Percentiles rank a stretch among this genome's conserved stretches.
Evolutionary conservation across 2,888 invertebrate species (phyloP).

Genomic region (Colletes collaris): DNA sequence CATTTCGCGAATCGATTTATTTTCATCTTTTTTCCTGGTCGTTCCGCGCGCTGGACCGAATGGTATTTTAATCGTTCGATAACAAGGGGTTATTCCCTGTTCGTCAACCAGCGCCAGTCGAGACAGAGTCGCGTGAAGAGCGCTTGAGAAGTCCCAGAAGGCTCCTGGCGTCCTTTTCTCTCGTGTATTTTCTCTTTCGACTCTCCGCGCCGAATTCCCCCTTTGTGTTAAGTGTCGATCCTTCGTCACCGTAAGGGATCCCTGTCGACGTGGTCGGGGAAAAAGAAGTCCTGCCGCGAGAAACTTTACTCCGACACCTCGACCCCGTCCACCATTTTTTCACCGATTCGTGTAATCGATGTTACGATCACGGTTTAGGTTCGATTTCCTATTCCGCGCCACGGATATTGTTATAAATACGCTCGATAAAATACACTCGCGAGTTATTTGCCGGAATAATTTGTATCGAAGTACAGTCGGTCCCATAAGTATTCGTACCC

Average conservation of each 20-base stretch:
- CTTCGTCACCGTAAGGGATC: constrained; percentile 35
- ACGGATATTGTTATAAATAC: too few relatives aligned
- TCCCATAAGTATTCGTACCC: too few relatives aligned
- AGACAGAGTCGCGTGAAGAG: constrained; percentile 58
- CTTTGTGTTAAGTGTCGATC: constrained; percentile 27
- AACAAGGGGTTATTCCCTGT: constrained; percentile 48
- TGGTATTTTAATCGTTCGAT: constrained; percentile 51
- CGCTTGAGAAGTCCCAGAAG: constrained; percentile 72
- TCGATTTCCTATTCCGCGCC: too few relatives aligned
- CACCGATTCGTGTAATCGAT: too few relatives aligned
- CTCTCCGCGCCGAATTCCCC: constrained; percentile 8
- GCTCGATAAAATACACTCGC: too few relatives aligned
- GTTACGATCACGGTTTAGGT: too few relatives aligned
- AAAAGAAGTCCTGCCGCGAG: background rate
- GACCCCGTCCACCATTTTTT: too few relatives aligned
- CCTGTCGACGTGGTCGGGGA: background rate
- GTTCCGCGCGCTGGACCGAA: constrained; percentile 1
- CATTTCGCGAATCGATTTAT: background rate
- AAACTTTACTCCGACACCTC: background rate
- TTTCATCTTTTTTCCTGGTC: background rate
- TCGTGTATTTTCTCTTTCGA: constrained; percentile 2
- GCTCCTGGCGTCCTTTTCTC: constrained; percentile 40
- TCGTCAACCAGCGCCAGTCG: constrained; percentile 51
- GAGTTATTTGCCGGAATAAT: too few relatives aligned
- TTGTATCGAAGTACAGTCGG: too few relatives aligned